phyloP scores from a whole-genome alignment of 2,888 invertebrate species.

The Trichacis sp. region DNA sequence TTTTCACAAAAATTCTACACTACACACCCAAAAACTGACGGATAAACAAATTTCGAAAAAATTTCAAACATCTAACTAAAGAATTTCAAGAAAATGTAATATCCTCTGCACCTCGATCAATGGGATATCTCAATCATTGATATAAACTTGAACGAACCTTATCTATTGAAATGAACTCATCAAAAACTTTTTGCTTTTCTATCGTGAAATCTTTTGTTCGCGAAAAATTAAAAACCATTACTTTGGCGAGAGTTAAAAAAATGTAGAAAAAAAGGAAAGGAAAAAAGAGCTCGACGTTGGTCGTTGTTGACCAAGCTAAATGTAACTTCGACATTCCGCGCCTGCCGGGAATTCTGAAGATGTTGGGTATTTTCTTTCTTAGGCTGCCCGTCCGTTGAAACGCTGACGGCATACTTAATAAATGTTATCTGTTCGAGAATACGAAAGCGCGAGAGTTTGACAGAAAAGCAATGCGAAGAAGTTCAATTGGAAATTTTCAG shows the following conservation, averaged over 20 bases:
- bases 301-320: background rate
- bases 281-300: background rate
- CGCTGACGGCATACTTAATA: slow-evolving; percentile 41
- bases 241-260: background rate
- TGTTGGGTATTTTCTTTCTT: slow-evolving; percentile 13
- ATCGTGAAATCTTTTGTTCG: slow-evolving; percentile 11
- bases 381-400: slow-evolving; percentile 23
- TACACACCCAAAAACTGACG: too few relatives aligned
- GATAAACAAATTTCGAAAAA: too few relatives aligned
- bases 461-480: slow-evolving; percentile 31
- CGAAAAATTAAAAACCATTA: background rate
- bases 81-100: background rate
- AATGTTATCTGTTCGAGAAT: slow-evolving; percentile 24
- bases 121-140: background rate
- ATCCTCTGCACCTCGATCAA: too few relatives aligned
- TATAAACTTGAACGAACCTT: background rate
- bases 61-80: too few relatives aligned
- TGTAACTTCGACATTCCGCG: slow-evolving; percentile 16
- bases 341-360: slow-evolving; percentile 23
- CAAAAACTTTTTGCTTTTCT: too few relatives aligned
- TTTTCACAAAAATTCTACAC: too few relatives aligned
- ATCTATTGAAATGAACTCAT: too few relatives aligned
- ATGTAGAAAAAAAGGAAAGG: background rate
- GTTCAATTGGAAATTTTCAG: slow-evolving; percentile 28
- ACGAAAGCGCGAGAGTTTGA: slow-evolving; percentile 34